Percentiles rank a stretch among this genome's conserved stretches.
Evolutionary conservation across 2,113 vertebrate species (phyloP).

Genomic region (Upupa epops): DNA sequence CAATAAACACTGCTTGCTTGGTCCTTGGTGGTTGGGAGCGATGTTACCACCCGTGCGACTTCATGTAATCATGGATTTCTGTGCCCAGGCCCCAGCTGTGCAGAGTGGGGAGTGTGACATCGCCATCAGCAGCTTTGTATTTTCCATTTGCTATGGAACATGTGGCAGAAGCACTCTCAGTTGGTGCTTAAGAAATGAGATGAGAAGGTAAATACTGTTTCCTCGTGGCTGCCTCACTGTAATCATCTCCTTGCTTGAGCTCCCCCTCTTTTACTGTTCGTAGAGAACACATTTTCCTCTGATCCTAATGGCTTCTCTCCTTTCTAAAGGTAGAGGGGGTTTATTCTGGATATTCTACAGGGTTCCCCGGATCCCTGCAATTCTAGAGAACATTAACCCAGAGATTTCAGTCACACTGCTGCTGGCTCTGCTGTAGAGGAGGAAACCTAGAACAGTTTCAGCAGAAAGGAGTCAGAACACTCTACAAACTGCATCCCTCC

Average conservation of each 20-base stretch:
- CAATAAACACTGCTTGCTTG: not conserved
- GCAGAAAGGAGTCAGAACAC: not conserved
- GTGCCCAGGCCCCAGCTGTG: not conserved
- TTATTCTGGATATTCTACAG: not conserved
- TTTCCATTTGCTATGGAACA: not conserved
- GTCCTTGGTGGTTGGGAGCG: not conserved
- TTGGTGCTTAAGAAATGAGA: not conserved
- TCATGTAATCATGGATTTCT: not conserved
- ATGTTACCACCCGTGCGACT: not conserved
- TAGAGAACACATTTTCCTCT: not conserved
- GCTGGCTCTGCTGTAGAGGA: not conserved
- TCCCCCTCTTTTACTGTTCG: no score
- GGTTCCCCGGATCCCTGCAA: not conserved
- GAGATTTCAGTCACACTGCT: not conserved
- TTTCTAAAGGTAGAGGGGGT: not conserved
- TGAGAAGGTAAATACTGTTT: not conserved
- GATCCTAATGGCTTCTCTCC: fast-evolving
- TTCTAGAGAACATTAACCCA: not conserved
- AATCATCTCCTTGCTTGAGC: not conserved
- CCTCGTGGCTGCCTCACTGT: not conserved
- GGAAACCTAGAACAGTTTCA: not conserved
- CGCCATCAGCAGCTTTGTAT: not conserved
- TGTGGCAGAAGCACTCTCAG: not conserved
- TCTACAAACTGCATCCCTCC: not conserved
- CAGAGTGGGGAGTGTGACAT: not conserved